Evolutionary conservation across 2,797 vertebrate genomes (phyloP), one percentile per base, ranked within the genome.

Genomic region (Acropternis orthonyx): DNA sequence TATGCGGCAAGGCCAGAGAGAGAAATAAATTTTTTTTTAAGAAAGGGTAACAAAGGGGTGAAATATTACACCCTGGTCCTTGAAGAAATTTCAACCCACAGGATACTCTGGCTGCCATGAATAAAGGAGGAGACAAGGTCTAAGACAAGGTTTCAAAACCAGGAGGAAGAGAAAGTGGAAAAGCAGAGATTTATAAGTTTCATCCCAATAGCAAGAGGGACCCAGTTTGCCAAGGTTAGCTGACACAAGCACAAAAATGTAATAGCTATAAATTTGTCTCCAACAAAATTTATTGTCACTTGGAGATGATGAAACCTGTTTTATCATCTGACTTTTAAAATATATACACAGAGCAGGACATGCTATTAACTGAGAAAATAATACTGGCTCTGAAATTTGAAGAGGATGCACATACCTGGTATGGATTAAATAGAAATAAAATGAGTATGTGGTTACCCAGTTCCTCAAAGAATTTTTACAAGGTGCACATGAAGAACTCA

Each of bases 241-340:
- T 97, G 96, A 98, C 97, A 98, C 88, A 84, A 97, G 97, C 97
- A 97, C 95, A 97, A 98, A 97, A 97, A 93, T 92, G 85, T 55
- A 95, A 88, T 51, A 71, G 95, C 94, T 77, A 76, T 97, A 97
- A 97, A 98, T 98, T 97, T 97, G 95, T 54, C 92, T 74, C 91
- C 79, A 96, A 71, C 72, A 94, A 96, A 95, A 98, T 96, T 94
- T 97, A 94, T 75, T 91, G 88, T 95, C 92, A 96, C 88, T 90
- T 88, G 78, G 82, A 85, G 92, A 90, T 93, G 92, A 95, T 94
- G 82, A 77, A 91, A 93, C 92, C 77, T 84, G 89, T 92, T 96
- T 96, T 95, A 97, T 93, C 94, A 93, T 91, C 90, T 84, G 83
- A 30, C 88, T 97, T 93, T 66, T 94, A 92, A 94, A 96, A 95